Evolutionary conservation across 2,888 invertebrate species (phyloP).

Genomic region (Meganola albula): DNA sequence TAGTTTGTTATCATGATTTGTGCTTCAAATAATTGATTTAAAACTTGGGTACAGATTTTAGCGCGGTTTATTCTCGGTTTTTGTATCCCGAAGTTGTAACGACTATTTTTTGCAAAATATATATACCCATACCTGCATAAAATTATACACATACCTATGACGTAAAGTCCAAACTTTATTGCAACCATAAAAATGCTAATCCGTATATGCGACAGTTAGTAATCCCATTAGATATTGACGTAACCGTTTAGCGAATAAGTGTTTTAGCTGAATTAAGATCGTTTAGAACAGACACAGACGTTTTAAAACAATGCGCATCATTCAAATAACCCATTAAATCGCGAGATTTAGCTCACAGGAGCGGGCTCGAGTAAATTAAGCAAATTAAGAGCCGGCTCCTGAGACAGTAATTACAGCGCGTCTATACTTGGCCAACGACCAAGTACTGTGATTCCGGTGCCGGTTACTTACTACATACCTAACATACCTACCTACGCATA

Average conservation of each 20-base stretch:
- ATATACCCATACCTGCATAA: too few species aligned
- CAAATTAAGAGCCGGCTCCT: conserved; percentile 71
- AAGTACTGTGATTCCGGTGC: conserved; percentile 30
- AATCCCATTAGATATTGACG: conserved; percentile 25
- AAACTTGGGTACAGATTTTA: too few species aligned
- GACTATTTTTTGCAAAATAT: too few species aligned
- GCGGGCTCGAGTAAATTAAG: conserved; percentile 66
- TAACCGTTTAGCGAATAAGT: conserved; percentile 27
- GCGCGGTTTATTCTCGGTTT: too few species aligned
- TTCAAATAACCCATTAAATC: conserved; percentile 71
- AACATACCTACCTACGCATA: too few species aligned
- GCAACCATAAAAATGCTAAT: too few species aligned
- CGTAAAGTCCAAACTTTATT: too few species aligned
- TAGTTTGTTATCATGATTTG: too few species aligned
- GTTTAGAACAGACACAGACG: conserved; percentile 52
- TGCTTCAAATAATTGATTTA: too few species aligned
- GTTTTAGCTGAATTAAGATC: conserved; percentile 36
- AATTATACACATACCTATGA: too few species aligned
- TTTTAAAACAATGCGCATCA: conserved; percentile 67
- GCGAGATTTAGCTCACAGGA: conserved; percentile 60
- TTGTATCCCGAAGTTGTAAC: too few species aligned
- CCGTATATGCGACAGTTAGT: conserved; percentile 17
- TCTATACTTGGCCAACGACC: conserved; percentile 66
- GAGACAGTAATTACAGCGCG: conserved; percentile 69
- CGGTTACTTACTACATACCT: conserved; percentile 29